Base-by-base conservation (phyloP, 2,113 vertebrate genomes). In the Promerops cafer region DNA sequence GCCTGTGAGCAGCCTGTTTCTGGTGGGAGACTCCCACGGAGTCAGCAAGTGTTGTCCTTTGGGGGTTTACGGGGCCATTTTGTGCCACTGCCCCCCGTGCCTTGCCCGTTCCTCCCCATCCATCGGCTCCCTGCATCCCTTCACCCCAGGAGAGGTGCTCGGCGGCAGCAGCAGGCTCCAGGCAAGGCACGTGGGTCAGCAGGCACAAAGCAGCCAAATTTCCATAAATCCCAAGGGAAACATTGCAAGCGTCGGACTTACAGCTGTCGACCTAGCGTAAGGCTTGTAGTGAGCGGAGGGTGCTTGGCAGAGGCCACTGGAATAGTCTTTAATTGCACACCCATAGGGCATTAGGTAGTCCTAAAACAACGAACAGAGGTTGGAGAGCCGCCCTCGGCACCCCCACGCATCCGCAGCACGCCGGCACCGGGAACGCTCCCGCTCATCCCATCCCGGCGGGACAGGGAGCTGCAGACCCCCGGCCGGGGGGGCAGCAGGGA, bases 281-380 rank as follows among this genome's bases (percentile, higher is more conserved):
- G 97, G 96, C 96, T 96, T 97, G 97, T 98, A 97, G 97, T 96
- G 97, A 86, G 96, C 93, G 15, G 96, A 91, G 87, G 96, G 96
- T 37, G 88, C 93, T 81, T 96, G 97, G 96, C 95, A 97, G 85
- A 97, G 97, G 96, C 96, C 94, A 95, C 96, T 95, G 96, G 97
- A 44, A 96, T 97, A 97, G 94, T 97, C 97, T 96, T 97, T 97
- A 96, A 97, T 90, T 91, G 97, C 95, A 97, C 97, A 97, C 53
- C 97, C 96, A 68, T 97, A 98, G 96, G 97, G 97, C 96, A 97
- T 92, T 97, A 95, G 96, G 97, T 97, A 98, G 83, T 97, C 97
- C 97, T 98, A 98, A 96, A 98, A 97, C 83, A 97, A 97, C 11
- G 97, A 95, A 97, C 42, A 98, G 60, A 97, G 93, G 93, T 97